Conservation (phyloP, 2,797 vertebrate species). For the Podarcis lilfordi region DNA sequence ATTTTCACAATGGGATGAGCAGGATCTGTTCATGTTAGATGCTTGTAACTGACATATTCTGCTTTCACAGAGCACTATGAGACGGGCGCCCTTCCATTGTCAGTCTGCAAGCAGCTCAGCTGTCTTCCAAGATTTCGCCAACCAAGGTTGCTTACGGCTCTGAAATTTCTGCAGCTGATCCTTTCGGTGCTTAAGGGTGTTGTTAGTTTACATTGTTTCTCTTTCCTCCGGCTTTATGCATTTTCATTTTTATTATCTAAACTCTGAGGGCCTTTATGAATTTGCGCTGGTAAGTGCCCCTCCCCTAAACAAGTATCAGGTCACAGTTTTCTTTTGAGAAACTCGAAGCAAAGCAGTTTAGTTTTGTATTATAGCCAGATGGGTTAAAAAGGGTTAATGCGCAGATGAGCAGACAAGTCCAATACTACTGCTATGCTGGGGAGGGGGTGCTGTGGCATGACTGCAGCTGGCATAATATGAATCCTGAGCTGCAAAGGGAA, state of each 20-base stretch:
- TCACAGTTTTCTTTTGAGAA: background rate
- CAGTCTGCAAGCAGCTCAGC: background rate
- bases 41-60: background rate
- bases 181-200: background rate
- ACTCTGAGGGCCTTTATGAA: background rate
- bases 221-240: background rate
- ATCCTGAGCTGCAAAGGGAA: background rate
- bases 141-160: background rate
- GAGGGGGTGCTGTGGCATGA: background rate
- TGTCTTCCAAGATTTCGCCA: conserved; percentile 10
- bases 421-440: background rate
- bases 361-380: background rate
- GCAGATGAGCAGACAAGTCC: background rate
- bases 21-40: background rate
- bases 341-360: background rate
- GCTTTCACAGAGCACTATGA: background rate
- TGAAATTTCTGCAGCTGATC: conserved; percentile 16
- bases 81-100: background rate
- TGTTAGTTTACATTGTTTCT: background rate
- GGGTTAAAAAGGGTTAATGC: background rate
- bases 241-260: background rate
- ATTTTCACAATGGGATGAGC: background rate
- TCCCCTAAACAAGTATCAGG: no score
- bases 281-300: background rate
- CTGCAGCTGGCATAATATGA: background rate